Base-by-base conservation (phyloP, 2,888 invertebrate species). In the Noctua janthe region DNA sequence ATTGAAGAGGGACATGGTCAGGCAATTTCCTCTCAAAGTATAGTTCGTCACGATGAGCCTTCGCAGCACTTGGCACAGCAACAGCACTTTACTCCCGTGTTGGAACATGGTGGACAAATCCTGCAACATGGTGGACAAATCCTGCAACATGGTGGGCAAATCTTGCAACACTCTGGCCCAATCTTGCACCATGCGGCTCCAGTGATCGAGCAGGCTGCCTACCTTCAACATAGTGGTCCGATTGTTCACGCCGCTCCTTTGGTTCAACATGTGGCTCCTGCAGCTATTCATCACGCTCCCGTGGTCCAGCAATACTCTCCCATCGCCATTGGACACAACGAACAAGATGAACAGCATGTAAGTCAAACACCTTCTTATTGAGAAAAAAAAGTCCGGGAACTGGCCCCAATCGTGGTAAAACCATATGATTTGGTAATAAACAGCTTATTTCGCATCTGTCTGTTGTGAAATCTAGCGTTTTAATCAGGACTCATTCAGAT, bases 21-120 rank as follows among this genome's bases (percentile, higher is more conserved):
- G 66, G 96, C 96, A 7, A 91, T 97, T 29, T 97, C 97, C 35
- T 96, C 96, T 20, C 97, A 97, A 79, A 97, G 95, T 91, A 95
- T 97, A 84, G 88, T 95, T 83, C 95, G 94, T 71, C 96, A 96
- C 81, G 95, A 96, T 85, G 94, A 96, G 82, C 93, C 94, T 0
- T 87, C 92, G 3, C 94, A 93, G 62, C 94, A 94, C 1, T 70
- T 75, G 15, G 84, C 49, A 0, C 81, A 87, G 51, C 85, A 85
- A 29, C 71, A 82, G 13, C 94, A 95, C 76, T 91, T 91, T 20
- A 83, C 90, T 23, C 93, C 94, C 0, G 79, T 94, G 0, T 86
- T 92, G 56, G 93, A 91, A 64, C 92, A 93, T 59, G 75, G 81
- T 23, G 76, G 87, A 4, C 84, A 84, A 0, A 62, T 91, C 35